phyloP scores from a whole-genome alignment of 1,140 invertebrate species.

The Cepaea nemoralis region DNA sequence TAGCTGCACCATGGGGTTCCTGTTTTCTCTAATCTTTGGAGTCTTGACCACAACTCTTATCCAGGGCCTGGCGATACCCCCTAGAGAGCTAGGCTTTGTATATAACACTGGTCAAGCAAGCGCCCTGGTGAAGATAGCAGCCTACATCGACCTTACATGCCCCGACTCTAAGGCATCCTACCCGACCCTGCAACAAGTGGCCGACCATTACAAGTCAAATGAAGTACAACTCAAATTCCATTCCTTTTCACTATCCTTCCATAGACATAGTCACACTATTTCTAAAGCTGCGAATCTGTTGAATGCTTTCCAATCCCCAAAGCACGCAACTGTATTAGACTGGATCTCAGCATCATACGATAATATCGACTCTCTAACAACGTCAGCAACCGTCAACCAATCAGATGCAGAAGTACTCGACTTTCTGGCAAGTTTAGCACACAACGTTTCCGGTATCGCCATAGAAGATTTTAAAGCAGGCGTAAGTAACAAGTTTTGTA shows the following conservation, averaged over 20 bases:
- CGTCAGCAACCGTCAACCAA: constrained; percentile 41
- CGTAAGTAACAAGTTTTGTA: too few species aligned
- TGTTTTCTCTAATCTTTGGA: too few species aligned
- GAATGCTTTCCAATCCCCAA: neutral
- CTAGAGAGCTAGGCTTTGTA: constrained; percentile 39
- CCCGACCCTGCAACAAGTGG: constrained; percentile 43
- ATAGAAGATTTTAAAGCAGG: neutral
- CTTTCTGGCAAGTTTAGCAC: neutral
- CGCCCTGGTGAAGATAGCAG: constrained; percentile 44
- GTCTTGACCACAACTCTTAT: neutral
- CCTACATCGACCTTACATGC: constrained; percentile 49
- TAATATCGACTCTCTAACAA: constrained; percentile 44
- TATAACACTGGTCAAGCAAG: constrained; percentile 34
- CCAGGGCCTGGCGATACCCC: constrained; percentile 37
- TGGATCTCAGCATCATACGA: constrained; percentile 48
- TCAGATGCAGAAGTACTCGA: constrained; percentile 37
- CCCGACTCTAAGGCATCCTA: constrained; percentile 46
- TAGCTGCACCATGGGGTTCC: too few species aligned
- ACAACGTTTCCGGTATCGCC: neutral
- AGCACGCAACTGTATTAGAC: neutral
- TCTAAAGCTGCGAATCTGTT: constrained; percentile 45
- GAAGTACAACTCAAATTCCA: constrained; percentile 41
- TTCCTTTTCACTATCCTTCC: constrained; percentile 53
- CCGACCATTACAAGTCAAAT: constrained; percentile 42
- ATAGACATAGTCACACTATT: constrained; percentile 48